Evolutionary conservation across 2,113 vertebrate genomes (phyloP).

Genomic region (Heterotilapia buettikoferi): DNA sequence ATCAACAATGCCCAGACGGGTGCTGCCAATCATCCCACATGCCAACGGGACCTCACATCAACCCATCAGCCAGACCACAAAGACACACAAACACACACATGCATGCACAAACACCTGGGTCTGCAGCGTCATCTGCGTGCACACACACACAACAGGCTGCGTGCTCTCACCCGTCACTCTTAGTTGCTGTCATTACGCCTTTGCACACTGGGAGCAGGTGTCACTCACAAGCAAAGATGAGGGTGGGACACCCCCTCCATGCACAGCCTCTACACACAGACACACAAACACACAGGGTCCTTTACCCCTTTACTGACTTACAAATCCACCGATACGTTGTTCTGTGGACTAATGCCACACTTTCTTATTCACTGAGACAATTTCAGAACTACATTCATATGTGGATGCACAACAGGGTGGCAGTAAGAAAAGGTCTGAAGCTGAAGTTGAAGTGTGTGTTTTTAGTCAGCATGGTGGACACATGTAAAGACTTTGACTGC

Average conservation of each 20-base stretch:
- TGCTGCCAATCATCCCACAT: constrained; percentile 40
- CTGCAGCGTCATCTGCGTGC: not conserved
- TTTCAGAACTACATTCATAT: not conserved
- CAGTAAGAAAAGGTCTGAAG: not conserved
- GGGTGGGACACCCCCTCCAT: not conserved
- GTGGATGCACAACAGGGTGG: not conserved
- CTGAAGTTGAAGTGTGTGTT: not conserved
- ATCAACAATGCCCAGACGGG: constrained; percentile 37
- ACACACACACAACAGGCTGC: not conserved
- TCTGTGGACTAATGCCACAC: not conserved
- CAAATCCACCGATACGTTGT: not conserved
- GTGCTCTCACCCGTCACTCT: not conserved
- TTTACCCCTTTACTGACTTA: not conserved
- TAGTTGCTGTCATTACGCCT: not conserved
- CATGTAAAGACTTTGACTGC: not conserved
- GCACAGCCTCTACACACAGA: not conserved
- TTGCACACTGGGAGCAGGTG: not conserved
- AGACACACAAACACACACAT: not conserved
- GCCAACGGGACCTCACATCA: not conserved
- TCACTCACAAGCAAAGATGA: not conserved
- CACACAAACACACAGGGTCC: not conserved
- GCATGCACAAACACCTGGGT: not conserved
- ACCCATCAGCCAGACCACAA: not conserved
- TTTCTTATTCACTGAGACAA: not conserved
- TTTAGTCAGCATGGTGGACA: not conserved